phyloP scores from a whole-genome alignment of 2,113 vertebrate species.

The Mirounga angustirostris region DNA sequence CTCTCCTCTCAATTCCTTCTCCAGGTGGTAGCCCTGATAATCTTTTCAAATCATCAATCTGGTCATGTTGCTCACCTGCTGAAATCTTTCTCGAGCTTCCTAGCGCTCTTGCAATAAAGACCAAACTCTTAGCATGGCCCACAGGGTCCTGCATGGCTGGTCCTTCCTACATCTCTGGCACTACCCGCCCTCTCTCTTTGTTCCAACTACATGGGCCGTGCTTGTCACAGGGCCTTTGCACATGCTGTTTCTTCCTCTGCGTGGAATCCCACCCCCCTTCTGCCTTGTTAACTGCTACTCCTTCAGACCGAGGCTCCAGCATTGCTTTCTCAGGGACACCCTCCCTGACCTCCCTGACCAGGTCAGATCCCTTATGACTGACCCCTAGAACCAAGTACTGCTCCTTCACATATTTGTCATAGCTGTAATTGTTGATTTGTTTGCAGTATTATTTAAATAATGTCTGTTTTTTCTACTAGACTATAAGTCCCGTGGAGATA shows the following conservation, averaged over 20 bases:
- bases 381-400: neutral
- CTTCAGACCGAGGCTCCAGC: neutral
- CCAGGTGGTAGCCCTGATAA: neutral
- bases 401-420: neutral
- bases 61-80: neutral
- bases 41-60: neutral
- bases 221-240: neutral
- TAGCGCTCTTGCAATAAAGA: neutral
- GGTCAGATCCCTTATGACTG: neutral
- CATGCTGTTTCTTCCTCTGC: neutral
- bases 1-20: neutral
- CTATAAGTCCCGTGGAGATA: neutral
- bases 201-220: neutral
- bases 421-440: neutral
- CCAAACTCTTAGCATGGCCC: neutral
- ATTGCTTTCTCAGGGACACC: neutral
- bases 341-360: neutral
- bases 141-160: neutral
- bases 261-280: neutral
- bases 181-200: neutral
- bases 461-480: neutral
- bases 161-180: neutral
- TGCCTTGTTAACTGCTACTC: neutral
- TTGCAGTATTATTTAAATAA: neutral
- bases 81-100: neutral